Percentiles rank a stretch among this genome's conserved stretches.
phyloP scores from a whole-genome alignment of 2,113 vertebrate species.

The Serilophus lunatus region DNA sequence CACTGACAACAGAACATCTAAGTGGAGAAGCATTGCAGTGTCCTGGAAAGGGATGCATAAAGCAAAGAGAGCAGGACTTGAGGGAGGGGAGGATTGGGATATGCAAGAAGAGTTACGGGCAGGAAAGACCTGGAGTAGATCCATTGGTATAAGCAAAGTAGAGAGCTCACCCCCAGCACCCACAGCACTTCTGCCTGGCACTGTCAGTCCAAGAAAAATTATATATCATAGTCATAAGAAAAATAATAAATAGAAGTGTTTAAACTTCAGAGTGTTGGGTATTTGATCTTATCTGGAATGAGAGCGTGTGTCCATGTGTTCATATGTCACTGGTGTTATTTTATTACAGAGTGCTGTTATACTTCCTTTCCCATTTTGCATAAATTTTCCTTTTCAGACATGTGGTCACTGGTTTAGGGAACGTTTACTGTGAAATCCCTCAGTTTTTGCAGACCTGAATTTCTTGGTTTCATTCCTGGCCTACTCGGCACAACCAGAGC shows the following conservation, averaged over 20 bases:
- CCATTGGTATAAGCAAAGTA: not conserved
- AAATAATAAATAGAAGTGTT: constrained; percentile 1
- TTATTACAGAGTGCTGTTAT: constrained; percentile 13
- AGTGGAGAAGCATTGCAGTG: not conserved
- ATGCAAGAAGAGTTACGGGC: not conserved
- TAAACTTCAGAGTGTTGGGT: not conserved
- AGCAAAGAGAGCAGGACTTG: not conserved
- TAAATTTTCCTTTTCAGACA: constrained; percentile 66
- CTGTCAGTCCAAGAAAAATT: not conserved
- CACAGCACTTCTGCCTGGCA: not conserved
- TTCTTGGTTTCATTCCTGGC: constrained; percentile 65
- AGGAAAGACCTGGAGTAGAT: not conserved
- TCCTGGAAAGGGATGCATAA: not conserved
- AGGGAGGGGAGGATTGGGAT: not conserved
- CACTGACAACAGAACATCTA: not conserved
- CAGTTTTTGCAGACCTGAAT: constrained; percentile 57
- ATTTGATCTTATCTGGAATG: not conserved
- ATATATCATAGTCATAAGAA: not conserved
- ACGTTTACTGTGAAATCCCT: constrained; percentile 65
- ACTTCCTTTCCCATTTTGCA: constrained; percentile 20
- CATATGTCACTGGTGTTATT: not conserved
- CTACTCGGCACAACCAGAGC: constrained; percentile 69
- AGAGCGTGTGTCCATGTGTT: not conserved
- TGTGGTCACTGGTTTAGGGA: constrained; percentile 40
- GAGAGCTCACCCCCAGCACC: not conserved